Evolutionary conservation across 1,140 invertebrate genomes (phyloP), one percentile per base, ranked within the genome.

Genomic region (Heliconius eleuchia): DNA sequence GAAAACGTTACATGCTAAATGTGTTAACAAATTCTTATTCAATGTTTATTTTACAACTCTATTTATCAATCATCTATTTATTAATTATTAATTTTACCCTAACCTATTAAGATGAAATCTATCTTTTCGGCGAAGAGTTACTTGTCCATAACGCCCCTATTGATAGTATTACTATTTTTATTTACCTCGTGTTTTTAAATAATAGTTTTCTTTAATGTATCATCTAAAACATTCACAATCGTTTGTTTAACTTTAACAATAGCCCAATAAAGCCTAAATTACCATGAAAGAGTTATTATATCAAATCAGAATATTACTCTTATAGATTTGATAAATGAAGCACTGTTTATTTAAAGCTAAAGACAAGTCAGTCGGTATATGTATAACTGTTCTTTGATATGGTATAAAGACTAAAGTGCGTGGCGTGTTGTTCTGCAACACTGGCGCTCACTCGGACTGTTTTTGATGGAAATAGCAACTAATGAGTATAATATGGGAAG

Each of bases 391-490:
- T 57, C 71, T 73, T 76, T 77, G 42, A 77, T 77, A 57, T 46
- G 52, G 23, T 74, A 39, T n/a, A 39, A 76, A 72, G 42, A 46
- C 50, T n/a, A 55, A 76, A 72, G 42, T 70, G 70, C 39, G 27
- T 27, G 74, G 71, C 66, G 23, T 46, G 76, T 66, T 72, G 78
- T 60, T 80, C 73, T 66, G 74, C 73, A 52, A 46, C 74, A 72
- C 37, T 42, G 74, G 39, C 16, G 16, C 71, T 46, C 39, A 30
- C 78, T 75, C 37, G 30, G 71, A 30, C 42, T 39, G 42, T n/a
- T 80, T 75, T 76, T 80, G 77, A 83, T 83, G 79, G 84, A 87
- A 89, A 89, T 88, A 87, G 83, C 84, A 77, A 71, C 82, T 88
- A 88, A 89, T 85, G 87, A 86, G 85, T 80, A 73, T 82, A 52